Evolutionary conservation across 2,888 invertebrate species (phyloP), one percentile per base, ranked within the genome.

Genomic region (Stenodema calcarata): DNA sequence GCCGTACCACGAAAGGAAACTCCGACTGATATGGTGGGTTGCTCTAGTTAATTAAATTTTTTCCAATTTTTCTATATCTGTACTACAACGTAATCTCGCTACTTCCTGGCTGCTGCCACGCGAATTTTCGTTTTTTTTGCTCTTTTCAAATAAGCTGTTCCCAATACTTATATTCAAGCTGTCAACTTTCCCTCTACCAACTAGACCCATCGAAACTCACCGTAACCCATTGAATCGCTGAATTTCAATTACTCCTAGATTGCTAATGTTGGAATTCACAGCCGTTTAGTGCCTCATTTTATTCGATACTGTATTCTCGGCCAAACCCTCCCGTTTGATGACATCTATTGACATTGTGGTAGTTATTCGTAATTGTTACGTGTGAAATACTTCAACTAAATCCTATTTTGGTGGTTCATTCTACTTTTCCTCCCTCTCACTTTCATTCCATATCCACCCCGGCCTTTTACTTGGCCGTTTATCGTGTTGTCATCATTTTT

Each of bases 11-110:
- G 73, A 42, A 84, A 70, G 84, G 84, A 84, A 73, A 84, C 84
- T 84, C 84, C 44, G 84, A 73, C 70, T 84, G 84, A 84, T 84
- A 84, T 84, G 84, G 84, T 84, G 75, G 84, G 84, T 84, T 47
- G 50, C 69, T 42, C 78, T 44, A 44, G 27, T 78, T 78, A 78
- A 78, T 78, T 78, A 78, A 78, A 18, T 70, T 73, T 70, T 73
- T 16, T 41, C 73, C 23, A 35, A 41, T 82, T 69, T 69, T 50
- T 50, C 50, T 16, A 11, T n/a, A 50, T n/a, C 50, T 50, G 1
- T 50, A 6, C 0, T n/a, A 0, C 1, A n/a, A 14, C 0, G n/a
- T n/a, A n/a, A 18, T 16, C 14, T n/a, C n/a, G 50, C 6, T n/a
- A n/a, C 16, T 16, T n/a, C n/a, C 4, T 14, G 23, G 6, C 23